Conservation (phyloP, 2,888 invertebrate species). For the Cerastoderma edule region DNA sequence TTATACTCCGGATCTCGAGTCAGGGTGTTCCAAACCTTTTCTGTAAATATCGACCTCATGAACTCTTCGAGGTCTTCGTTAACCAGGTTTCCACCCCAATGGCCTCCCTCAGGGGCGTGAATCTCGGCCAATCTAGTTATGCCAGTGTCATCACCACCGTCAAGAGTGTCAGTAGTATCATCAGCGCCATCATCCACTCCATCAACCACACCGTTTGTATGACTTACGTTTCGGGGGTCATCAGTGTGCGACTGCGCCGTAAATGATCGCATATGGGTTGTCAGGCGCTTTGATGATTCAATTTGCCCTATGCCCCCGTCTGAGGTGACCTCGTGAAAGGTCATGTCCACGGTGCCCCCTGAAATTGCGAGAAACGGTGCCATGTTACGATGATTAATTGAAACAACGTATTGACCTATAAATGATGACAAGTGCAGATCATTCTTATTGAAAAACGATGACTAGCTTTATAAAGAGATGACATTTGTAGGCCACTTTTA, state of each 20-base stretch:
- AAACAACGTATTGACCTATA: too few species aligned
- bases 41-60: slow-evolving; percentile 4
- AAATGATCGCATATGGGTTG: background rate
- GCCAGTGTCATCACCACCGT: background rate
- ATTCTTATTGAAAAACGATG: too few species aligned
- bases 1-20: background rate
- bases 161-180: background rate
- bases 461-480: too few species aligned
- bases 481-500: too few species aligned
- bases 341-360: slow-evolving; percentile 27
- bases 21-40: background rate
- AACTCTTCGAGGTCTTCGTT: slow-evolving; percentile 16
- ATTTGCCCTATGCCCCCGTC: background rate
- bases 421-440: too few species aligned
- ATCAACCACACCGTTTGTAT: background rate
- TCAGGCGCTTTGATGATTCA: background rate
- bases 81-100: slow-evolving; percentile 29
- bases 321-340: background rate
- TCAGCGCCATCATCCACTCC: background rate
- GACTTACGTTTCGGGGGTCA: background rate
- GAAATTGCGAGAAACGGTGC: too few species aligned
- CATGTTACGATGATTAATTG: too few species aligned
- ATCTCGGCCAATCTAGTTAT: background rate
- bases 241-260: too few species aligned
- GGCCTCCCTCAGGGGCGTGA: slow-evolving; percentile 22